These are phyloP conservation scores for Drosophila melanocephala DNA, from an alignment of 2,888 invertebrate species.

Conservation along the genomic window DNA sequence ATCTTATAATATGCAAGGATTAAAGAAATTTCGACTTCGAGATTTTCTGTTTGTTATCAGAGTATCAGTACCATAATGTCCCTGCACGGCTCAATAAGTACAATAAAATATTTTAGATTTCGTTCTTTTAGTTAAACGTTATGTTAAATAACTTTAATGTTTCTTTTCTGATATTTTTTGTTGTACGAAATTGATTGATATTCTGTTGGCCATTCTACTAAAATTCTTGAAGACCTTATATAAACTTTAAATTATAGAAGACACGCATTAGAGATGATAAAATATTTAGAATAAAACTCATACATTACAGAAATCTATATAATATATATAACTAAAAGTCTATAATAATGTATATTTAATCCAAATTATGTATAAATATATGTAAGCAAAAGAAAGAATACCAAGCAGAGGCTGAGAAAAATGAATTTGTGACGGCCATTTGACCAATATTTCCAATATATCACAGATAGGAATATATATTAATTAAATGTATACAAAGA, in stretches of 20 bases:
- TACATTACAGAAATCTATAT: not conserved
- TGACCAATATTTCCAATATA: conserved; percentile 64
- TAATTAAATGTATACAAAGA: conserved; percentile 19
- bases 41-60: not conserved
- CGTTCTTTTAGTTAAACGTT: not conserved
- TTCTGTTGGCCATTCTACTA: not conserved
- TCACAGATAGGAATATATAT: conserved; percentile 63
- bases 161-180: not conserved
- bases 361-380: conserved; percentile 32
- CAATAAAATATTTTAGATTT: not conserved
- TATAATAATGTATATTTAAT: conserved; percentile 28
- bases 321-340: conserved; percentile 12
- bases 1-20: not conserved
- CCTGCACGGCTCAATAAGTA: not conserved
- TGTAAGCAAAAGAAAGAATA: conserved; percentile 33
- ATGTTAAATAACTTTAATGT: not conserved
- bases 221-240: not conserved
- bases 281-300: not conserved
- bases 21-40: not conserved
- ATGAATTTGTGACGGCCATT: conserved; percentile 50
- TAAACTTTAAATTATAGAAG: not conserved
- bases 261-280: not conserved
- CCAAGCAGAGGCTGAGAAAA: conserved; percentile 32
- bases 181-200: not conserved
- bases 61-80: too few relatives aligned